These are phyloP conservation scores for Acromyrmex echinatior DNA, from an alignment of 1,140 invertebrate species.

Conservation along the genomic window DNA sequence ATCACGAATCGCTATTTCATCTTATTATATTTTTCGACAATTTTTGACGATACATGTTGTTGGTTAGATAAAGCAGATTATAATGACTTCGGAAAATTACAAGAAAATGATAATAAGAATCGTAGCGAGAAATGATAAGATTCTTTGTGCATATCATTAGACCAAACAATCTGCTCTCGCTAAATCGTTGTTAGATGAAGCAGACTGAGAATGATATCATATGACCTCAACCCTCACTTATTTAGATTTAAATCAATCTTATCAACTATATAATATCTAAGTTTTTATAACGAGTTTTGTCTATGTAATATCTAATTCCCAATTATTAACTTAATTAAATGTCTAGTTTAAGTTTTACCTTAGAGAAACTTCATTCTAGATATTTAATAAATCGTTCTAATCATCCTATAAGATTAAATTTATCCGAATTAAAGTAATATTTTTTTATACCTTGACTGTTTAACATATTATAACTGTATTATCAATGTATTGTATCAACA, in stretches of 20 bases:
- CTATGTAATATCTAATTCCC: not conserved
- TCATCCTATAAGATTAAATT: not conserved
- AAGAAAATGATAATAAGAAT: not conserved
- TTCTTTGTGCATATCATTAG: slow-evolving; percentile 17
- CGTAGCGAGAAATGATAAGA: slow-evolving; percentile 35
- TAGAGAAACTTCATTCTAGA: not conserved
- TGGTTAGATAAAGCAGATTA: slow-evolving; percentile 1
- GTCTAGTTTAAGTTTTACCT: not conserved
- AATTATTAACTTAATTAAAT: slow-evolving; percentile 11
- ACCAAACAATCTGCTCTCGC: slow-evolving; percentile 29
- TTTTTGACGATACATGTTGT: slow-evolving; percentile 5
- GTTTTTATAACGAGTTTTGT: not conserved
- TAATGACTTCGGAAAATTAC: slow-evolving; percentile 23
- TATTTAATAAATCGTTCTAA: not conserved
- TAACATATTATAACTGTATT: not conserved
- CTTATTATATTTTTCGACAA: not conserved
- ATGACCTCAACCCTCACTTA: slow-evolving; percentile 49
- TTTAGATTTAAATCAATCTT: not conserved
- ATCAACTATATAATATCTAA: slow-evolving; percentile 1
- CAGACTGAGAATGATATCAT: not conserved
- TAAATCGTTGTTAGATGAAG: not conserved
- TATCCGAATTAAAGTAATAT: not conserved
- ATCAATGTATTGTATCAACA: not conserved
- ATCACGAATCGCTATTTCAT: not conserved
- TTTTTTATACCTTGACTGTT: not conserved